Percentiles rank a stretch among this genome's conserved stretches.
Conservation (phyloP, 1,140 invertebrate species). For the Trichomalopsis sarcophagae region DNA sequence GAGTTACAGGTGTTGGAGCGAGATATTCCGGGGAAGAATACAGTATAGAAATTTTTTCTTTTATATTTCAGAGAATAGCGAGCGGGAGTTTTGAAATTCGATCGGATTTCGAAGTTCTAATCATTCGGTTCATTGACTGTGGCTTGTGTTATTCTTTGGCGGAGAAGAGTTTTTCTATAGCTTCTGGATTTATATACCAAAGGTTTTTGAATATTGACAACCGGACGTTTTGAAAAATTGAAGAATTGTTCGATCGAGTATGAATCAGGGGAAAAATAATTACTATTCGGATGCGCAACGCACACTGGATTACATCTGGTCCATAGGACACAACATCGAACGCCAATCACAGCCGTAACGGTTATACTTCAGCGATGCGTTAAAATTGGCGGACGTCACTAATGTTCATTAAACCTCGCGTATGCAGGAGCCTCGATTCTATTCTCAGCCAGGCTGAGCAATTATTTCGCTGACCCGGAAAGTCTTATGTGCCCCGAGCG, state of each 20-base stretch:
- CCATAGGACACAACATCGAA: not conserved
- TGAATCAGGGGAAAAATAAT: no score
- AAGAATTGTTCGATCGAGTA: no score
- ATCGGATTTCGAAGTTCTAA: not conserved
- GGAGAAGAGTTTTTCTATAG: not conserved
- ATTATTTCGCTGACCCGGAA: constrained; percentile 29
- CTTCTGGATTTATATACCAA: not conserved
- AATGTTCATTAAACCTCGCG: constrained; percentile 47
- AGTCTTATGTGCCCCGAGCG: not conserved
- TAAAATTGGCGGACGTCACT: constrained; percentile 31
- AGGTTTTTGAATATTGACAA: not conserved
- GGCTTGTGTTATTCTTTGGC: not conserved
- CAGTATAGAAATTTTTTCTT: not conserved
- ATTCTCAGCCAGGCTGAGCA: not conserved
- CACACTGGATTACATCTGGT: no score
- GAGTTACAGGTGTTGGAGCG: not conserved
- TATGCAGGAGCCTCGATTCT: not conserved
- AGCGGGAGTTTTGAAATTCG: not conserved
- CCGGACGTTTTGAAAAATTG: not conserved
- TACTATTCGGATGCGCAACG: no score
- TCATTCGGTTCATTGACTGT: not conserved
- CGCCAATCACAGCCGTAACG: not conserved
- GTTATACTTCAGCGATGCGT: not conserved
- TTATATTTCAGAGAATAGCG: not conserved
- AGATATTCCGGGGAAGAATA: not conserved